Percentiles rank a stretch among this genome's conserved stretches.
These are phyloP conservation scores for Peromyscus maniculatus DNA, from an alignment of 2,113 vertebrate species.

Conservation along the genomic window DNA sequence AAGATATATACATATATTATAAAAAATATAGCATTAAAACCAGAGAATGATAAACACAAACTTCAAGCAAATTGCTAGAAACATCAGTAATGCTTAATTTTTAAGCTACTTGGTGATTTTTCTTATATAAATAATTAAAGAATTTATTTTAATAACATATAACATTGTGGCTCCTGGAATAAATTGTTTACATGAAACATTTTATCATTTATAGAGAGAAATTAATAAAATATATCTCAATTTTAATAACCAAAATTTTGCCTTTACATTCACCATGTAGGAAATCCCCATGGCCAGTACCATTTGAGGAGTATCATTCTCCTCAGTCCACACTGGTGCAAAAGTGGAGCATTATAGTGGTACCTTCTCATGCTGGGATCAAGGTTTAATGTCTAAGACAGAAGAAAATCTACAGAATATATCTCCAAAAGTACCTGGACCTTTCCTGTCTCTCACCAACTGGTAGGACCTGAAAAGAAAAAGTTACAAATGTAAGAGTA, in stretches of 20 bases:
- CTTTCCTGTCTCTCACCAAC: background rate
- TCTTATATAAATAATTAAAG: background rate
- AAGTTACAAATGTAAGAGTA: background rate
- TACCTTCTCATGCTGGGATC: too few species aligned
- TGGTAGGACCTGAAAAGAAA: background rate
- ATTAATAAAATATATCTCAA: background rate
- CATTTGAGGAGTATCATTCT: background rate
- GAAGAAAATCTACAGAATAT: background rate
- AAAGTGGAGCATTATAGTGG: background rate
- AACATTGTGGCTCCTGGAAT: background rate
- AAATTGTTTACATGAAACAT: background rate
- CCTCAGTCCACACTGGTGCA: background rate
- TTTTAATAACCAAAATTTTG: background rate
- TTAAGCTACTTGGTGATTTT: background rate
- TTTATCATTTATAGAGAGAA: background rate
- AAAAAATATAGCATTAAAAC: slow-evolving; percentile 28
- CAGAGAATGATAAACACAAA: background rate
- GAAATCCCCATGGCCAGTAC: background rate
- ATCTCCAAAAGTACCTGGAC: background rate
- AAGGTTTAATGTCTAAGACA: background rate
- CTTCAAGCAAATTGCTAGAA: background rate
- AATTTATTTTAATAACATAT: slow-evolving; percentile 10
- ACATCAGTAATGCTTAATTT: background rate
- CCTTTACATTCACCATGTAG: background rate
- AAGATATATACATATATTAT: background rate